phyloP scores from a whole-genome alignment of 2,113 vertebrate genomes.

The Psilopsiagon aurifrons region DNA sequence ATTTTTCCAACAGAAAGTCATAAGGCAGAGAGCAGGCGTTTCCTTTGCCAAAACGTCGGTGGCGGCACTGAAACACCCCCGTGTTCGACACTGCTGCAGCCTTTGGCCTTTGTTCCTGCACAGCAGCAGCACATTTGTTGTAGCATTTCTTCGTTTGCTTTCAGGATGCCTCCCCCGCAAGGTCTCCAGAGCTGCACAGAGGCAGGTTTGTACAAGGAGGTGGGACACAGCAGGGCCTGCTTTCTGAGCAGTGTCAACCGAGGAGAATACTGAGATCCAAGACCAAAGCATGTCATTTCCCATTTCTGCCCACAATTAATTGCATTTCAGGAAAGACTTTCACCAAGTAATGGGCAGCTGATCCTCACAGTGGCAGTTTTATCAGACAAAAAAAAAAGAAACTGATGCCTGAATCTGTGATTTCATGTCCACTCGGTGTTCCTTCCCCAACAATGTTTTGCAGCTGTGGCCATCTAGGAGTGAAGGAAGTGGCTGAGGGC shows the following conservation, averaged over 20 bases:
- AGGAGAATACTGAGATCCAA: not conserved
- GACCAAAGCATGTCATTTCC: not conserved
- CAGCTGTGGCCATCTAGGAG: too few relatives aligned
- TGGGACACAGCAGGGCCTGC: not conserved
- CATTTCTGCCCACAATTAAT: not conserved
- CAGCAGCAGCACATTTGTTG: not conserved
- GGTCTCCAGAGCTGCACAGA: not conserved
- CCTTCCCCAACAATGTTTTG: not conserved
- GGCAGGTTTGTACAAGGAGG: not conserved
- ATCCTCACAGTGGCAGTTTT: not conserved
- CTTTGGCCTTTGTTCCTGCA: not conserved
- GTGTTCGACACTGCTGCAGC: fast-evolving
- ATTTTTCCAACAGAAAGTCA: not conserved
- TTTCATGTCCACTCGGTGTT: not conserved
- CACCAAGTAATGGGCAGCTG: not conserved
- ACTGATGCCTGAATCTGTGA: not conserved
- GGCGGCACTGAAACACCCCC: not conserved
- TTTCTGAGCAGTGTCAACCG: fast-evolving
- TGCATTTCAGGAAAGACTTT: not conserved
- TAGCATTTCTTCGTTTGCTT: not conserved
- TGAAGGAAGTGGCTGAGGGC: not conserved
- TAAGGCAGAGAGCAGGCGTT: not conserved
- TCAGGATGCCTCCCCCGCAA: not conserved
- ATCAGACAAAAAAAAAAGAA: not conserved
- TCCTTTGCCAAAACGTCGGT: not conserved